Percentiles rank a stretch among this genome's conserved stretches.
Conservation (phyloP, 2,888 invertebrate species). For the Noctua pronuba region DNA sequence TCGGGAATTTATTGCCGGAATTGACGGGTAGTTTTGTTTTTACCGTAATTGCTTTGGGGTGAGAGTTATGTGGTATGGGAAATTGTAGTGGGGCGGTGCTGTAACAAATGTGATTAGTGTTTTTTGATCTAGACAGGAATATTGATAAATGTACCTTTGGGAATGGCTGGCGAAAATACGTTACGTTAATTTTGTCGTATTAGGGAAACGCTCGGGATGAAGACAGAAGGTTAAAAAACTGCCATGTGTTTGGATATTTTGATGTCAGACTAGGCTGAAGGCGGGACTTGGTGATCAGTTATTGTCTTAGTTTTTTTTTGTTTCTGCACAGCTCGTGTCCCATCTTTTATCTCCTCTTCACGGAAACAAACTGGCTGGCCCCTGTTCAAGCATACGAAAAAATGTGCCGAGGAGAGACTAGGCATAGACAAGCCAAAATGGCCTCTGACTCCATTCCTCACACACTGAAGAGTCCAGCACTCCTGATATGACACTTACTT, state of each 20-base stretch:
- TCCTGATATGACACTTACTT: conserved; percentile 43
- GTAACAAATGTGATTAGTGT: neutral
- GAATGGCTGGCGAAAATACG: neutral
- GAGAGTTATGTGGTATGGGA: conserved; percentile 21
- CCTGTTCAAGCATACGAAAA: conserved; percentile 79
- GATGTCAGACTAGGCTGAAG: too few relatives aligned
- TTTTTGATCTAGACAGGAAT: neutral
- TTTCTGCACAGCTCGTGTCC: too few relatives aligned
- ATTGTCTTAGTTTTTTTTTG: too few relatives aligned
- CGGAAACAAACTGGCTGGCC: conserved; percentile 74
- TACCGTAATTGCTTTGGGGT: conserved; percentile 9
- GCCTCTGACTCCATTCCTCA: conserved; percentile 93
- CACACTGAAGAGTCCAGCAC: too few relatives aligned
- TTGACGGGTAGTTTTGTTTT: conserved; percentile 42
- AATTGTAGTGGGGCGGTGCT: neutral
- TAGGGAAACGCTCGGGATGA: neutral
- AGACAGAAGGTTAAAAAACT: neutral
- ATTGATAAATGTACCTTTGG: neutral
- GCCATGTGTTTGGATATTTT: neutral
- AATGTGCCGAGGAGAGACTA: conserved; percentile 84
- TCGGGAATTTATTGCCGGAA: conserved; percentile 53
- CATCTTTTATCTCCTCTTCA: too few relatives aligned
- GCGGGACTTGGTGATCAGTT: too few relatives aligned
- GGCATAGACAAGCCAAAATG: conserved; percentile 93
- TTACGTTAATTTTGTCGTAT: neutral